Evolutionary conservation across 2,888 invertebrate species (phyloP).

Genomic region (Sinhomidia bicolor): DNA sequence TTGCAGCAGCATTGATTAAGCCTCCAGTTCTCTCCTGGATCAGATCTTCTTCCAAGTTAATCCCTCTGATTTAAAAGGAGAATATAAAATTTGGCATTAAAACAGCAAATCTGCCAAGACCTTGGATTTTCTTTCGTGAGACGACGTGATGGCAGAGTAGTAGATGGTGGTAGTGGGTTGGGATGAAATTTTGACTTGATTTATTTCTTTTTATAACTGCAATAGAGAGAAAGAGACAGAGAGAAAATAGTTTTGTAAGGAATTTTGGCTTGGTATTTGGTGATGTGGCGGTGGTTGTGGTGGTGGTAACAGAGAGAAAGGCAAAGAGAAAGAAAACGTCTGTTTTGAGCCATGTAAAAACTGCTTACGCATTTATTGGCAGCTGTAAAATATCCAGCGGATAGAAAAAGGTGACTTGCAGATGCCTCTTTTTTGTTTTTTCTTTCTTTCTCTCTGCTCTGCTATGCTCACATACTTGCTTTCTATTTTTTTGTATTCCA

Average conservation of each 20-base stretch:
- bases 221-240: background rate
- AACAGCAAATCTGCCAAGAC: slow-evolving; percentile 24
- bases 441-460: too few relatives aligned
- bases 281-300: background rate
- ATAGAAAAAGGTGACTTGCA: background rate
- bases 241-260: too few relatives aligned
- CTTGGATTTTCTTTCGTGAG: slow-evolving; percentile 6
- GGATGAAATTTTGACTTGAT: slow-evolving; percentile 23
- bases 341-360: slow-evolving; percentile 50
- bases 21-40: background rate
- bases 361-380: slow-evolving; percentile 70
- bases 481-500: too few relatives aligned
- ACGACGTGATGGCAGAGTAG: slow-evolving; percentile 11
- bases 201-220: background rate
- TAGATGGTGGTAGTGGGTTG: too few relatives aligned
- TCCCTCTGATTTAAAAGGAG: slow-evolving; percentile 15
- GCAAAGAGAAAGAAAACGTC: background rate
- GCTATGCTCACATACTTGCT: background rate
- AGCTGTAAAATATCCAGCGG: background rate
- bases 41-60: background rate
- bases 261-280: background rate
- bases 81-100: slow-evolving; percentile 39
- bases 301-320: background rate
- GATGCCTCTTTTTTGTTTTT: background rate
- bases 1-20: background rate